Evolutionary conservation across 2,797 vertebrate genomes (phyloP).

Genomic region (Leptodactylus fallax): DNA sequence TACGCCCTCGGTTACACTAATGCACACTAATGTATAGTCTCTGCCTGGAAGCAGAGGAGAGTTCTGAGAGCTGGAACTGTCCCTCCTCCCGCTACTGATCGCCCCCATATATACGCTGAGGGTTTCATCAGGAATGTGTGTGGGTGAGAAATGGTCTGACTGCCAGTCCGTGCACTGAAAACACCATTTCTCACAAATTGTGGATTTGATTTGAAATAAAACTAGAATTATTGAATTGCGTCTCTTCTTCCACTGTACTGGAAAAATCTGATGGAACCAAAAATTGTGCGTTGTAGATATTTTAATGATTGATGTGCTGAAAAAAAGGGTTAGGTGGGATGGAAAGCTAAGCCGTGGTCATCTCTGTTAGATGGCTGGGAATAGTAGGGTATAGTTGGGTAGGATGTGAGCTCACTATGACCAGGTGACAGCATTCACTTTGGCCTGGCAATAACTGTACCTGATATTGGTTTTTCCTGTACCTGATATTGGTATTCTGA

Average conservation of each 20-base stretch:
- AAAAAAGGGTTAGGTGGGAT: not conserved
- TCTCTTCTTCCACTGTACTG: slow-evolving; percentile 4
- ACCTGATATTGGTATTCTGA: too few species aligned
- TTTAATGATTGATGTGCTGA: not conserved
- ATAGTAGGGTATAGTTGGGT: not conserved
- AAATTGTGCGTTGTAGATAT: not conserved
- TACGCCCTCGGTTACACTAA: not conserved
- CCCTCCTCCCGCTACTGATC: slow-evolving; percentile 37
- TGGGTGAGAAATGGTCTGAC: slow-evolving; percentile 54
- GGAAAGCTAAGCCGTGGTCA: not conserved
- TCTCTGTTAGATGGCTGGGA: not conserved
- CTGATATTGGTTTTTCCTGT: not conserved
- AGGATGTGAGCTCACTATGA: not conserved
- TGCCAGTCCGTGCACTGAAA: slow-evolving; percentile 47
- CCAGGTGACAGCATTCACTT: not conserved
- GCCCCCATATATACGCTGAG: slow-evolving; percentile 53
- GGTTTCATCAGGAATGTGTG: slow-evolving; percentile 59
- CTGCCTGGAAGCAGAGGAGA: slow-evolving; percentile 20
- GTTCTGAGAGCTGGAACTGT: slow-evolving; percentile 19
- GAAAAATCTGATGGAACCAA: not conserved
- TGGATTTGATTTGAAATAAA: slow-evolving; percentile 1
- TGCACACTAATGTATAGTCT: not conserved
- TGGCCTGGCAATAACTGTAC: not conserved
- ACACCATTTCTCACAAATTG: slow-evolving; percentile 31
- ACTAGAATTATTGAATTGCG: not conserved